phyloP scores from a whole-genome alignment of 64 coral and sea anemone species.

The Pocillopora damicornis region DNA sequence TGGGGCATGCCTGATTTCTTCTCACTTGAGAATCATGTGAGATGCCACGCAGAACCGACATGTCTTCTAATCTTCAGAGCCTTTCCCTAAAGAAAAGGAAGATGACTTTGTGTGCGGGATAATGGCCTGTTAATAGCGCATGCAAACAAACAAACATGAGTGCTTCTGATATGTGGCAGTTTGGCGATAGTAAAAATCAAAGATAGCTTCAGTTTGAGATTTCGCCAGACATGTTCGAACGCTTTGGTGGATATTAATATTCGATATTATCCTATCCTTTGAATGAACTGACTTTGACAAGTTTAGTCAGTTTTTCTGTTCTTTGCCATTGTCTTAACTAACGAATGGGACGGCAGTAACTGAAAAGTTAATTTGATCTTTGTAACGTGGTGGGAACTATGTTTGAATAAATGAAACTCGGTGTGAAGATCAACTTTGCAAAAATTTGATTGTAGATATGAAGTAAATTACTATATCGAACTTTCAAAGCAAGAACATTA shows the following conservation, averaged over 20 bases:
- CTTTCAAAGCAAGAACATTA: background rate
- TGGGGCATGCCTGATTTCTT: background rate
- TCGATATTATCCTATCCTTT: background rate
- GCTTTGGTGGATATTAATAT: background rate
- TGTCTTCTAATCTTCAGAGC: background rate
- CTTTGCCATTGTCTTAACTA: background rate
- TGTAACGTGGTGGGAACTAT: background rate
- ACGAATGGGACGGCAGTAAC: slow-evolving; percentile 12
- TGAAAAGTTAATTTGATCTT: background rate
- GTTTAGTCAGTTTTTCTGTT: background rate
- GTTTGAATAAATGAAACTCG: background rate
- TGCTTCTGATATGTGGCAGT: background rate
- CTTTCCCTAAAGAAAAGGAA: background rate
- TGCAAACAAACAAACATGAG: slow-evolving; percentile 36
- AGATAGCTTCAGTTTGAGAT: background rate
- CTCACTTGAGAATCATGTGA: background rate
- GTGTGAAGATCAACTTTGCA: background rate
- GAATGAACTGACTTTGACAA: background rate
- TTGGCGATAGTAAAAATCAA: background rate
- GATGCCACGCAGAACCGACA: background rate
- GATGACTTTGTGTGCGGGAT: slow-evolving; percentile 4
- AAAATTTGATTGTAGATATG: background rate
- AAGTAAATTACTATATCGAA: background rate
- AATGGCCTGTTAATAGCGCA: slow-evolving; percentile 4
- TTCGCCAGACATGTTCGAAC: background rate